These are phyloP conservation scores for Ischnura elegans DNA, from an alignment of 2,888 invertebrate genomes.

Conservation along the genomic window DNA sequence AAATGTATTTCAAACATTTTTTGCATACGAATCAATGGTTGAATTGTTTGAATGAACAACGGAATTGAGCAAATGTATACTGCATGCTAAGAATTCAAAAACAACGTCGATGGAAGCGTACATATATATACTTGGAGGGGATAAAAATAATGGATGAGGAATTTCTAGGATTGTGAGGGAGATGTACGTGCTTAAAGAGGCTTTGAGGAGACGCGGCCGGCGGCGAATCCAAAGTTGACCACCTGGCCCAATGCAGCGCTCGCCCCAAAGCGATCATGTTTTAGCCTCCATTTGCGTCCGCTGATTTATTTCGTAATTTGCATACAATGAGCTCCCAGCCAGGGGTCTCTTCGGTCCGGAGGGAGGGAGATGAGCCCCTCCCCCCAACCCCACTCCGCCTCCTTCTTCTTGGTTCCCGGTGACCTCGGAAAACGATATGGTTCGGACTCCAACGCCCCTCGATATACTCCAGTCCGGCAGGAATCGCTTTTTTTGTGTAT, in stretches of 20 bases:
- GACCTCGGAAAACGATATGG: background rate
- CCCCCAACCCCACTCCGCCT: background rate
- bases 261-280: constrained; percentile 55
- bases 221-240: no score
- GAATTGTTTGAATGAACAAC: no score
- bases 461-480: no score
- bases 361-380: background rate
- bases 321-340: constrained; percentile 47
- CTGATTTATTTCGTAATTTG: constrained; percentile 61
- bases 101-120: no score
- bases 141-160: background rate
- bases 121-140: no score
- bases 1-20: no score
- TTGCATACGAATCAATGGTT: no score
- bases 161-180: background rate
- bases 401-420: background rate
- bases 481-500: no score
- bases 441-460: no score
- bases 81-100: background rate
- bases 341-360: background rate
- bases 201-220: background rate
- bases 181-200: background rate
- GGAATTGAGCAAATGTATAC: no score
- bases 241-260: constrained; percentile 47
- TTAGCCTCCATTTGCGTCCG: constrained; percentile 59